Evolutionary conservation across 1,140 invertebrate genomes (phyloP), one percentile per base, ranked within the genome.

Genomic region (Apis laboriosa): DNA sequence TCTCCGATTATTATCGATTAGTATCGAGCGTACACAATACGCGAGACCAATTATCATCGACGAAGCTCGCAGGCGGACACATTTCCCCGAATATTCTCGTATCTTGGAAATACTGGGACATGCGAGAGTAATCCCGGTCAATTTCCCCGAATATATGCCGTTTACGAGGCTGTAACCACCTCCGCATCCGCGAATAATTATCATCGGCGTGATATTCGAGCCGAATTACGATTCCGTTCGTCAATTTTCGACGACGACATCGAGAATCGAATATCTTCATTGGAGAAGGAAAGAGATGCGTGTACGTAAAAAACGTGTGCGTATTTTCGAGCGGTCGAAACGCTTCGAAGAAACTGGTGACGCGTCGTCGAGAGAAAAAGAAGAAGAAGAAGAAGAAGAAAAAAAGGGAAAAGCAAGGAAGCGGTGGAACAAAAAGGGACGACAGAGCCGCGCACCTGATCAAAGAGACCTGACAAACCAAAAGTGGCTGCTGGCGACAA

Each of bases 391-490:
- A 24, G 56, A 58, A 24, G 21, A 15, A 9, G 8, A 11, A 15
- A 13, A 34, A 15, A 43, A 12, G n/a, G 17, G 19, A 55, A 19
- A 24, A 21, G 5, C 5, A 56, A 63, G 56, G 24, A 11, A 61
- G 13, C 56, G 19, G 4, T 8, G 55, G 60, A 61, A 58, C 53
- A 70, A 78, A 74, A 21, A 19, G 56, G 58, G 55, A 24, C 55
- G 34, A 28, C 56, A 53, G 56, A 70, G 34, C 4, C 8, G 63
- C 34, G 53, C 84, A 87, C 86, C 84, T 87, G 86, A 86, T 53
- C 73, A 84, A 84, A 87, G 84, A 87, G 84, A 79, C 64, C 28
- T 63, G 51, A 24, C 17, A 56, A 9, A 72, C 67, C 28, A 28
- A 34, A 34, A 43, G 51, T 86, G 77, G 63, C 73, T 77, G 63